Evolutionary conservation across 2,113 vertebrate species (phyloP).

Genomic region (Crotophaga sulcirostris): DNA sequence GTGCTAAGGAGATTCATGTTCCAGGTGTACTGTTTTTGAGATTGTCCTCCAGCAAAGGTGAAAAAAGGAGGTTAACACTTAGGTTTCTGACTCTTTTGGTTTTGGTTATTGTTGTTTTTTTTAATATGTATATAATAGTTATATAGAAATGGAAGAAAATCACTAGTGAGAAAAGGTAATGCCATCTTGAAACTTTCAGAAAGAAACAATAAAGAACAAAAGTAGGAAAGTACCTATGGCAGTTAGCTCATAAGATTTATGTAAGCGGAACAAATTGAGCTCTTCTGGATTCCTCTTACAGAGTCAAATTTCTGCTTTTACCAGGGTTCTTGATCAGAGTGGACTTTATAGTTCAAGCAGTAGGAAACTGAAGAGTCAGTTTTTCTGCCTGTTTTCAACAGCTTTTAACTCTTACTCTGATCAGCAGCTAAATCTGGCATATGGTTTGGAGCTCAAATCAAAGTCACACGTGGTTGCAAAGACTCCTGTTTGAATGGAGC

Average conservation of each 20-base stretch:
- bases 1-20: not conserved
- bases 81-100: not conserved
- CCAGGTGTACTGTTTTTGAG: not conserved
- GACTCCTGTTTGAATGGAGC: not conserved
- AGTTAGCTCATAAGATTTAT: not conserved
- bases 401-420: not conserved
- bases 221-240: not conserved
- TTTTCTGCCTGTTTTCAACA: slow-evolving; percentile 25
- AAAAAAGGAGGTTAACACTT: not conserved
- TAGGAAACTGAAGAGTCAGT: not conserved
- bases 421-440: not conserved
- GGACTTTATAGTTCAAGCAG: not conserved
- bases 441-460: not conserved
- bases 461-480: not conserved
- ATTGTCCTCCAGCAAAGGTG: not conserved
- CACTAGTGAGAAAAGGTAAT: not conserved
- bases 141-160: not conserved
- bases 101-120: not conserved
- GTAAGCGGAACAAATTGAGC: not conserved
- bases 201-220: not conserved
- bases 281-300: not conserved
- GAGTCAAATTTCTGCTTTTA: not conserved
- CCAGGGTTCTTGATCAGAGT: not conserved
- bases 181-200: not conserved
- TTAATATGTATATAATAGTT: not conserved